Conservation (phyloP, 2,113 vertebrate genomes). For the Eleginops maclovinus region DNA sequence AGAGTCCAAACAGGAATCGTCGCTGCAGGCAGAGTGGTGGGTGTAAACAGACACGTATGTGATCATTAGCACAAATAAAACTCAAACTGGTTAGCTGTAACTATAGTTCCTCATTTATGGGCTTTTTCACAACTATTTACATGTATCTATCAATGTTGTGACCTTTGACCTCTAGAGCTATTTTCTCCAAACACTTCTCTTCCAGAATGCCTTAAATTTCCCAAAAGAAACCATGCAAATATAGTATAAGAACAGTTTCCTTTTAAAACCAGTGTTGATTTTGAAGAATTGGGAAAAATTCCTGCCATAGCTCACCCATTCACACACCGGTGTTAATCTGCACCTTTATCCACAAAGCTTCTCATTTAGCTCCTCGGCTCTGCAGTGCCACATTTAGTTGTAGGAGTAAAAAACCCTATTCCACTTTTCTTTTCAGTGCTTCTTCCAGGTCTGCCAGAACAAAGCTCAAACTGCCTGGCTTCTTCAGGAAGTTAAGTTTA, state of each 20-base stretch:
- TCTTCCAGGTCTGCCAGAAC: conserved; percentile 48
- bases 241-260: background rate
- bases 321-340: conserved; percentile 17
- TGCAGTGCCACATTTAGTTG: background rate
- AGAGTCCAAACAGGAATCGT: conserved; percentile 35
- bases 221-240: background rate
- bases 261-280: conserved; percentile 9
- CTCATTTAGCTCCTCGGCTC: conserved; percentile 50
- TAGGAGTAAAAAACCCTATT: background rate
- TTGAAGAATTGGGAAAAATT: conserved; percentile 40
- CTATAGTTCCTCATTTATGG: background rate
- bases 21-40: conserved; percentile 68
- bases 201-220: background rate
- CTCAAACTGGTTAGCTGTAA: background rate
- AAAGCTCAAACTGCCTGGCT: conserved; percentile 73
- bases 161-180: conserved; percentile 13
- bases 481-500: conserved; percentile 76
- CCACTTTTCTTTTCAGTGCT: conserved; percentile 56
- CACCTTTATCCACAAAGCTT: conserved; percentile 38
- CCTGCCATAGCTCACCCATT: conserved; percentile 33
- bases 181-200: background rate
- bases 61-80: background rate
- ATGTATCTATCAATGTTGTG: background rate
- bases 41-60: conserved; percentile 27
- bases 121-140: background rate